phyloP scores from a whole-genome alignment of 1,140 invertebrate genomes.

The Leptestheria dahalacensis region DNA sequence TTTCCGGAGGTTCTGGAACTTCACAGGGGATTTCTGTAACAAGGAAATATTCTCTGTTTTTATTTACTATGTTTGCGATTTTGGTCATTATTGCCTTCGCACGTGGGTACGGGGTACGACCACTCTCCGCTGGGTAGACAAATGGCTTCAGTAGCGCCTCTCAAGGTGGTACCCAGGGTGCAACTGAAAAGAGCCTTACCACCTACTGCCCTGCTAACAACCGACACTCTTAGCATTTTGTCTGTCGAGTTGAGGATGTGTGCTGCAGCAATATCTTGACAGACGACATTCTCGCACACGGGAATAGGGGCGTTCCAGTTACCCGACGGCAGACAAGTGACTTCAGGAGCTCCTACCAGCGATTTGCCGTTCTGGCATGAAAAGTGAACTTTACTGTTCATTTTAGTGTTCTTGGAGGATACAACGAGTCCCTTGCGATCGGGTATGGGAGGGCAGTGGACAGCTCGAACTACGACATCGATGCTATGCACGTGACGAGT shows the following conservation, averaged over 20 bases:
- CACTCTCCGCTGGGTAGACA: conserved; percentile 65
- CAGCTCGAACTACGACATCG: conserved; percentile 56
- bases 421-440: conserved; percentile 47
- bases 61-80: not conserved
- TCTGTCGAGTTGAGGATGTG: conserved; percentile 34
- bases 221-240: conserved; percentile 43
- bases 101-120: conserved; percentile 54
- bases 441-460: conserved; percentile 54
- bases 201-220: conserved; percentile 56
- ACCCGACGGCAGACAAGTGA: conserved; percentile 58
- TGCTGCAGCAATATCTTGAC: conserved; percentile 52
- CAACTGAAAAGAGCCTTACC: conserved; percentile 63
- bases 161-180: conserved; percentile 55
- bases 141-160: conserved; percentile 51
- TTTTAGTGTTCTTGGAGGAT: conserved; percentile 48
- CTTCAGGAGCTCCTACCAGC: conserved; percentile 51
- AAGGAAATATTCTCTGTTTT: not conserved
- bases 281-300: conserved; percentile 64
- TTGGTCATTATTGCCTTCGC: conserved; percentile 39
- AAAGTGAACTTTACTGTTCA: conserved; percentile 56
- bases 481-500: conserved; percentile 60
- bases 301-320: conserved; percentile 68
- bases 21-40: conserved; percentile 56
- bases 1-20: conserved; percentile 47
- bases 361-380: conserved; percentile 67